These are phyloP conservation scores for Heterodera schachtii DNA, from an alignment of 1,140 invertebrate species.

Conservation along the genomic window DNA sequence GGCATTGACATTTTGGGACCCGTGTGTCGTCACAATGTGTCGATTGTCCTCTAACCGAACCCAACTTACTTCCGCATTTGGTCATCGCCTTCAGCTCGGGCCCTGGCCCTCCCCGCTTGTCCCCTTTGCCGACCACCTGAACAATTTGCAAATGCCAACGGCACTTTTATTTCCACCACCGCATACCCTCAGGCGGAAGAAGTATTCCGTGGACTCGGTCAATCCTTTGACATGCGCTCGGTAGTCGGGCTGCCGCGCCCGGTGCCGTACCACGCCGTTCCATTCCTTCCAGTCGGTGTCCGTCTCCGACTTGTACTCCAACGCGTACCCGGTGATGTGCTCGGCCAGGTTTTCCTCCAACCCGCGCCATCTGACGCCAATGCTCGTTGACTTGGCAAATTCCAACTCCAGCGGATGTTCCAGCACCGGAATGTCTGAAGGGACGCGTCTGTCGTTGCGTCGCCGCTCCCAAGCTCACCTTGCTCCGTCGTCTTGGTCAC, in stretches of 20 bases:
- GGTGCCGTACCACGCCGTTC: conserved; percentile 60
- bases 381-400: conserved; percentile 62
- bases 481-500: conserved; percentile 55
- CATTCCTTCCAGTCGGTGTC: conserved; percentile 61
- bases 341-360: conserved; percentile 56
- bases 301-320: conserved; percentile 64
- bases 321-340: conserved; percentile 62
- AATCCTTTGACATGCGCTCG: conserved; percentile 57
- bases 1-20: no score
- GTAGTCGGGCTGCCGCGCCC: conserved; percentile 53
- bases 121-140: conserved; percentile 62
- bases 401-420: conserved; percentile 60
- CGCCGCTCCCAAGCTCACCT: conserved; percentile 29
- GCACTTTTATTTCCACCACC: neutral
- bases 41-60: neutral
- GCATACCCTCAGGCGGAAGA: conserved; percentile 58
- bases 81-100: conserved; percentile 63
- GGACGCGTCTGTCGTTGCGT: no score
- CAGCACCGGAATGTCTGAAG: conserved; percentile 63
- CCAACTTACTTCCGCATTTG: conserved; percentile 55
- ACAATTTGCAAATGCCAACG: neutral
- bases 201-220: conserved; percentile 62
- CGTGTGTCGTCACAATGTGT: no score
- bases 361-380: conserved; percentile 61
- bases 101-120: conserved; percentile 63